Base-by-base conservation (phyloP, 1,140 invertebrate genomes). In the Eriocheir sinensis region DNA sequence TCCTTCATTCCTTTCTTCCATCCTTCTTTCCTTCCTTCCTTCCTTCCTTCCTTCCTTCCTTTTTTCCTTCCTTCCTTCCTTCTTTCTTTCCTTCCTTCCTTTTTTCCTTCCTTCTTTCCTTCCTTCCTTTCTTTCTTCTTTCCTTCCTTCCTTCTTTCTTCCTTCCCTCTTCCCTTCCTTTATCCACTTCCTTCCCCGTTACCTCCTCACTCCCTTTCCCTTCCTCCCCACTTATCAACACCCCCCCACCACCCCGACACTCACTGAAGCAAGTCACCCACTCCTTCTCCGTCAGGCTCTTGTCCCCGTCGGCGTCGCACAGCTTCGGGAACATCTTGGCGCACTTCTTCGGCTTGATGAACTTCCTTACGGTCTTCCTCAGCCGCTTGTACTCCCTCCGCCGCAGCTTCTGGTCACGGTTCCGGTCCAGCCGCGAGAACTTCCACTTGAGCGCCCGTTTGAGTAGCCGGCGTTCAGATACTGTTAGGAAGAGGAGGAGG, bases 311-410 rank as follows among this genome's bases (percentile, higher is more conserved):
- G 53, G 98, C 97, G 97, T 99, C 99, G 97, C 99, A 99, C 95
- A 98, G 98, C 91, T 98, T 97, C 1, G 98, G 98, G 97, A 99
- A 99, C n/a, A 97, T 98, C 95, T 98, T 98, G 90, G 98, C 98
- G 97, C 99, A 99, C 94, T 98, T 97, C 96, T 98, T 98, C 15
- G 99, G 99, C 96, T 98, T 98, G 32, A 99, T 98, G 36, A 98
- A 98, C 97, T 98, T 98, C 96, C 98, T 98, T 0, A 99, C 98
- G 40, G 99, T 97, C 95, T 98, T 97, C 92, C 98, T 97, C 6
- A 99, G 97, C 93, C 98, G 98, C 95, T 98, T 97, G 96, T 99
- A 98, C 96, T 99, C 99, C 53, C 97, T 97, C 95, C 98, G 98
- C 96, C 98, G 98, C 89, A 99, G 96, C 83, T 97, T 97, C 38